Conservation (phyloP, 2,113 vertebrate genomes). For the Xenotilapia caudafasciata region DNA sequence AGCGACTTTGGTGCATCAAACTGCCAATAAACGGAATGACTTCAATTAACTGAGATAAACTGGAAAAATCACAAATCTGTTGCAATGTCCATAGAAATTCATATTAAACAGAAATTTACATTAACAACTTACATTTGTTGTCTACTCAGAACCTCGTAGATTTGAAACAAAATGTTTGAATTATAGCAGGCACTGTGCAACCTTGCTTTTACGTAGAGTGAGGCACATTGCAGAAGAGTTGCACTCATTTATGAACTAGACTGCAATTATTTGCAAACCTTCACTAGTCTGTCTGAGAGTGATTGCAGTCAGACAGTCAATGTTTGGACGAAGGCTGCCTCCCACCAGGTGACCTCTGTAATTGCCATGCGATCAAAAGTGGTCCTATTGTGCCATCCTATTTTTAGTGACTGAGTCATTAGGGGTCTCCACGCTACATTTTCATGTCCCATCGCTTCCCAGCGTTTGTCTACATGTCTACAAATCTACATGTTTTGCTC, state of each 20-base stretch:
- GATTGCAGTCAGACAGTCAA: background rate
- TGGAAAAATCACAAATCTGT: background rate
- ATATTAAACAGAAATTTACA: background rate
- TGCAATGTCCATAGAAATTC: background rate
- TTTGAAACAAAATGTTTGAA: background rate
- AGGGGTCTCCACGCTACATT: background rate
- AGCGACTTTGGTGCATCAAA: background rate
- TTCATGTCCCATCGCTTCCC: background rate
- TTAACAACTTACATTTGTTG: background rate
- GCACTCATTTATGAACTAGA: background rate
- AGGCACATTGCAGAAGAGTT: background rate
- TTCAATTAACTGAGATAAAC: background rate
- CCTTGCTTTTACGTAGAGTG: background rate
- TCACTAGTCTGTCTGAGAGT: background rate
- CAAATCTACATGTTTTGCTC: background rate
- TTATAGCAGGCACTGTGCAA: background rate
- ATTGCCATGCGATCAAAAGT: background rate
- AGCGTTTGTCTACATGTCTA: background rate
- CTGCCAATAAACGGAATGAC: rapidly evolving
- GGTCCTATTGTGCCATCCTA: background rate
- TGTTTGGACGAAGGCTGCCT: background rate
- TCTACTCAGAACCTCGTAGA: background rate
- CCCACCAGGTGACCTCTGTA: background rate
- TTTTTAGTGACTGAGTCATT: background rate
- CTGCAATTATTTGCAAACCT: background rate